Base-by-base conservation (phyloP, 2,113 vertebrate species). In the Prochilodus magdalenae region DNA sequence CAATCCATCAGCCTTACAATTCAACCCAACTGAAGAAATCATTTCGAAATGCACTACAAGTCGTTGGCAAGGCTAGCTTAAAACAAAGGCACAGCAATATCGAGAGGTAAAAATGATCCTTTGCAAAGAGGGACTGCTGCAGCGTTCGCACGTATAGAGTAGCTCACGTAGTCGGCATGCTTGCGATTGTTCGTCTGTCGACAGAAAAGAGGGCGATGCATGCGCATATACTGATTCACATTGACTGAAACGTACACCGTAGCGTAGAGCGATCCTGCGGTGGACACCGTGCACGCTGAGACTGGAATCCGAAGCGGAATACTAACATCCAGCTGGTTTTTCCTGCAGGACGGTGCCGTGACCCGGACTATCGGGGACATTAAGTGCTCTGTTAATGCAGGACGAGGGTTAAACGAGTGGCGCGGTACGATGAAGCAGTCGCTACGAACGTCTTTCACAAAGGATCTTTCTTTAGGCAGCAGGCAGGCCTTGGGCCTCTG, bases 51-150 rank as follows among this genome's bases (percentile, higher is more conserved):
- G 66, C 55, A 87, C 90, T 81, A 90, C 79, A 88, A 91, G 89
- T 93, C 86, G 92, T 94, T 94, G 93, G 93, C 92, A 93, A 94
- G 93, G 91, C 94, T 94, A 94, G 93, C 93, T 89, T 93, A 92
- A 93, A 92, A 94, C 92, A 93, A 95, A 95, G 94, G 94, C 94
- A 95, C 94, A 93, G 93, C 92, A 93, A 91, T 93, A 91, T 93
- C 92, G 86, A 91, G 94, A 94, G 93, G 93, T 94, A 94, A 83
- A 73, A 75, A 92, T 57, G 89, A 93, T 93, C 89, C 91, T 93
- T 93, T 93, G 90, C 85, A 88, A 92, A 94, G 89, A 93, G 91
- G 90, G 87, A 89, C 90, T 90, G 90, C 88, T 71, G 89, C 79
- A 63, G 90, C 90, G 89, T 92, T 89, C 89, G 85, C 83, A 85